Conservation (phyloP, 2,888 invertebrate genomes). For the Spatulosminthurus flaviceps region DNA sequence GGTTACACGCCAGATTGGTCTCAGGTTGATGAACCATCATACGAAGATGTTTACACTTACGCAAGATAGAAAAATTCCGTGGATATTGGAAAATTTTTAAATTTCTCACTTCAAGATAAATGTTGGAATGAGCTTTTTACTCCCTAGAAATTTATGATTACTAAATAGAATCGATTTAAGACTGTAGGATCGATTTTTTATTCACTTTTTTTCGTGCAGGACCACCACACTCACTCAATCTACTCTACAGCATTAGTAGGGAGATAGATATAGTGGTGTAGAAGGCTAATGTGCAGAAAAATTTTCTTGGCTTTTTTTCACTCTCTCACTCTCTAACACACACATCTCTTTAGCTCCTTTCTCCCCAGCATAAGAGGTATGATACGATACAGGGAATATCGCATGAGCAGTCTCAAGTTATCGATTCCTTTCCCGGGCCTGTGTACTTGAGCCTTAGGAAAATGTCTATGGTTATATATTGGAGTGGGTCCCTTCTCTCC, state of each 20-base stretch:
- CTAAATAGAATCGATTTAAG: slow-evolving; percentile 2
- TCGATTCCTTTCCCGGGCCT: slow-evolving; percentile 11
- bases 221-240: not conserved
- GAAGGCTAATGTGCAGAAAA: slow-evolving; percentile 5
- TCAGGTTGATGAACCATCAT: slow-evolving; percentile 45
- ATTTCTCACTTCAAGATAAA: not conserved
- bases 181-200: not conserved
- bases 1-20: slow-evolving; percentile 10
- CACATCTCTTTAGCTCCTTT: too few species aligned
- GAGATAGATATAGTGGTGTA: not conserved
- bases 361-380: too few species aligned
- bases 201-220: not conserved
- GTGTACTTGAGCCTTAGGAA: not conserved
- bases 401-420: slow-evolving; percentile 2
- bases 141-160: slow-evolving; percentile 8
- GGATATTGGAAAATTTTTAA: not conserved
- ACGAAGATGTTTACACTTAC: too few species aligned
- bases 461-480: not conserved
- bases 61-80: too few species aligned
- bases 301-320: not conserved
- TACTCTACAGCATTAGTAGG: not conserved
- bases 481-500: not conserved
- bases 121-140: too few species aligned
- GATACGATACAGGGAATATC: too few species aligned
- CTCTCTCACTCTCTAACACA: not conserved